Evolutionary conservation across 2,113 vertebrate species (phyloP), one percentile per base, ranked within the genome.

Genomic region (Genyomyrus donnyi): DNA sequence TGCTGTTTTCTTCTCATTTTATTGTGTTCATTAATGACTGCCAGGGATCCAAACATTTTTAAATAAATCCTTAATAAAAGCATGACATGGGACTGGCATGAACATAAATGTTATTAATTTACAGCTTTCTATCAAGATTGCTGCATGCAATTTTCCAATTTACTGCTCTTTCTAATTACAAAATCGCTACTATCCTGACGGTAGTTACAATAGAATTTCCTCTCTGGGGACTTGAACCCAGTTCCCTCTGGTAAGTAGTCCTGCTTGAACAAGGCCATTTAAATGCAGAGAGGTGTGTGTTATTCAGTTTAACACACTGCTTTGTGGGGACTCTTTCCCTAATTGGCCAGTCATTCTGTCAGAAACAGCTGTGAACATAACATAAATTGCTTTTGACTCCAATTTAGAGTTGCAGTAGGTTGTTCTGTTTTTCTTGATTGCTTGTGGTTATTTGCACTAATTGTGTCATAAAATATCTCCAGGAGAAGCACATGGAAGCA

Each of bases 401-500:
- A 58, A 49, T 90, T 48, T 84, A 85, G 87, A 53, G 31, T 27
- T 58, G 50, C 70, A 66, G 77, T 84, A 70, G 45, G 77, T 35
- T 45, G 5, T 39, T 88, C 46, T 88, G 52, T 90, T 89, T 89
- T n/a, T 83, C 77, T 52, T 85, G 77, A 85, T 90, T 90, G 52
- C 50, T 88, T 88, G 42, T 83, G 52, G 70, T 90, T 90, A 90
- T 58, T 90, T 83, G 42, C 52, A 88, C 87, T 89, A 88, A 90
- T 88, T 88, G 87, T 90, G n/a, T 90, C 87, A 85, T 89, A 90
- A 88, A 90, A 27, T 27, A 85, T 21, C 77, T 21, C 48, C n/a
- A 56, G 77, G 52, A 88, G 42, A 48, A 17, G 35, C 90, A 90
- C 87, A 70, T 90, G 90, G 90, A 90, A 88, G 80, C 87, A 89